These are phyloP conservation scores for Garrulus glandarius DNA, from an alignment of 2,797 vertebrate species.

Conservation along the genomic window DNA sequence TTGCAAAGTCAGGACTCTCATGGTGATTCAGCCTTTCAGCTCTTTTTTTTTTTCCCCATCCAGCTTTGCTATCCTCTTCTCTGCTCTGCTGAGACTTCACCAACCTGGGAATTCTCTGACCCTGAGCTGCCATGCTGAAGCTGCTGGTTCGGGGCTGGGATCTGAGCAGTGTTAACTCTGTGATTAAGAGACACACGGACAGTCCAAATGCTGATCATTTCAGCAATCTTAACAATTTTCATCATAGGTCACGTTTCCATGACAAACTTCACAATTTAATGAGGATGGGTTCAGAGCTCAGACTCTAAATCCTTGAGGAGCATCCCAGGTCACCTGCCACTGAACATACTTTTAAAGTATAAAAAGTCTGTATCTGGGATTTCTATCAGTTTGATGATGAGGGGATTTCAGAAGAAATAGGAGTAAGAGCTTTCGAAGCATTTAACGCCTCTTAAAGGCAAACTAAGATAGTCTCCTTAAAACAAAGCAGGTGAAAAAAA, in stretches of 20 bases:
- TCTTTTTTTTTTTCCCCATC: not conserved
- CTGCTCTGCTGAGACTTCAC: not conserved
- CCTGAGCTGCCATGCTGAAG: not conserved
- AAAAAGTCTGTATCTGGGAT: not conserved
- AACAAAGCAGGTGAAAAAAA: not conserved
- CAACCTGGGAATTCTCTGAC: not conserved
- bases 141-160: not conserved
- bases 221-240: not conserved
- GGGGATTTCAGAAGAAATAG: not conserved
- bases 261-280: not conserved
- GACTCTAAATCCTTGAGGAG: not conserved
- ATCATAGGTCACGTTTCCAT: fast-evolving
- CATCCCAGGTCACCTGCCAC: not conserved
- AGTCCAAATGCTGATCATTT: not conserved
- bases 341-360: not conserved
- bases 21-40: not conserved
- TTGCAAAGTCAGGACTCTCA: not conserved
- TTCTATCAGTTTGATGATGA: not conserved
- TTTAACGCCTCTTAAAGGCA: not conserved
- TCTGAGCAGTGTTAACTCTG: not conserved
- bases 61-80: not conserved
- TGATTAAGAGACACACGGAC: not conserved
- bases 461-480: fast-evolving
- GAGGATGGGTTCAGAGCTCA: not conserved
- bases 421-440: not conserved